Evolutionary conservation across 2,797 vertebrate genomes (phyloP), one percentile per base, ranked within the genome.

Genomic region (Pseudochaenichthys georgianus): DNA sequence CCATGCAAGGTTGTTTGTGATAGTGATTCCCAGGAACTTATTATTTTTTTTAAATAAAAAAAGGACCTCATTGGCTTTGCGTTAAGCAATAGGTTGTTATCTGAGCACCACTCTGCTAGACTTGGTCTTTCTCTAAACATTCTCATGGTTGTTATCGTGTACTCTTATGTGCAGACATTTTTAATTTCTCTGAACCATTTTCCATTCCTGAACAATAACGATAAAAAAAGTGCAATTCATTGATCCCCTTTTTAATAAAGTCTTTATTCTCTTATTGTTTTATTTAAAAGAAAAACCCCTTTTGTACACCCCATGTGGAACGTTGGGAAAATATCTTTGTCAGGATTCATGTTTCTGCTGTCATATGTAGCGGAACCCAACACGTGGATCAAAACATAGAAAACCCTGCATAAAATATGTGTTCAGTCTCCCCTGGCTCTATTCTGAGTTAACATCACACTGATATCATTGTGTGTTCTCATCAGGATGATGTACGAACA

Each of bases 391-490:
- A 61, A 43, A 62, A 13, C 16, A 9, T 1, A 21, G 8, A 5
- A 34, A 53, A 28, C 28, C 23, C 13, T 23, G 0, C 13, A 28
- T 23, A 53, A 23, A 6, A 53, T 3, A 38, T n/a, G 34, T 38
- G 28, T 3, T 19, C 1, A 1, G 3, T 67, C 13, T 67, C 17
- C 53, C 54, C 38, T 43, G 84, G 73, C 55, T 80, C 80, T 59
- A 41, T 81, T 88, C 52, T 76, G 58, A 69, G 42, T 79, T 68
- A 72, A 51, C 71, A 38, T 58, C 43, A 69, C 68, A 57, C 54
- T 63, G 57, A 53, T 50, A 67, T 75, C 63, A 43, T 70, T 11
- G 3, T 46, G 64, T 23, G 8, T 66, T 64, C 43, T 46, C 58
- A 45, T 76, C 38, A 55, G 55, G 10, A 48, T 59, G 64, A 48